Conservation (phyloP, 23 tunicate genomes). For the Botrylloides violaceus region DNA sequence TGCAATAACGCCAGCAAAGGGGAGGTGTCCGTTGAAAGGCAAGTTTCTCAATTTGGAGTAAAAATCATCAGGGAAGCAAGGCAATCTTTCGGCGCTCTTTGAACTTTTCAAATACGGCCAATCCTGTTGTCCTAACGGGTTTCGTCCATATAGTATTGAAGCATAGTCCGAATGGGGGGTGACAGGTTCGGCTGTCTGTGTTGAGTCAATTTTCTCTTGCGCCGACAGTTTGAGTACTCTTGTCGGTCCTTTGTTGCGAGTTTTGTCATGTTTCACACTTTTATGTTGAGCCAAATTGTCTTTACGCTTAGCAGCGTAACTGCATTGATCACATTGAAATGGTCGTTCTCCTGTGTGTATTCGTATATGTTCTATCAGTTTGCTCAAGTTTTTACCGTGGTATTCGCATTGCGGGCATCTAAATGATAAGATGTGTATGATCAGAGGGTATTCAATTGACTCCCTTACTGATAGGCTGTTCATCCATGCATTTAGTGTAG, state of each 20-base stretch:
- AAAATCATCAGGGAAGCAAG: neutral
- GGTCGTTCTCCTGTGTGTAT: constrained; percentile 98
- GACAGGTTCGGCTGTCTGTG: no score
- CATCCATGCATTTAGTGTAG: no score
- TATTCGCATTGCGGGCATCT: constrained; percentile 86
- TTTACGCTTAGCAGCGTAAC: constrained; percentile 90
- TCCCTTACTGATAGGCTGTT: no score
- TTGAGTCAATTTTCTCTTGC: neutral
- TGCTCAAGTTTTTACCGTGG: constrained; percentile 90
- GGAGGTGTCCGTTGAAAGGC: neutral
- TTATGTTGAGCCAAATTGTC: constrained; percentile 92
- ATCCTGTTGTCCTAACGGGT: neutral
- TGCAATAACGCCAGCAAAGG: neutral
- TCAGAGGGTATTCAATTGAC: no score
- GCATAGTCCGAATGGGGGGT: neutral
- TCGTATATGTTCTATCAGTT: constrained; percentile 88
- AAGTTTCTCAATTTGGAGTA: neutral
- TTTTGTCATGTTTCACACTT: constrained; percentile 83
- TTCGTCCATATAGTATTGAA: neutral
- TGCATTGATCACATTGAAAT: constrained; percentile 94
- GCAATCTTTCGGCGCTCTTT: neutral
- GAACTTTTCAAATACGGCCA: neutral
- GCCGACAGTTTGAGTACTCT: constrained; percentile 8
- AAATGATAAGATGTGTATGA: no score
- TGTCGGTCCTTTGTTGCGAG: constrained; percentile 28